phyloP scores from a whole-genome alignment of 2,888 invertebrate genomes.

The Agelastica alni region DNA sequence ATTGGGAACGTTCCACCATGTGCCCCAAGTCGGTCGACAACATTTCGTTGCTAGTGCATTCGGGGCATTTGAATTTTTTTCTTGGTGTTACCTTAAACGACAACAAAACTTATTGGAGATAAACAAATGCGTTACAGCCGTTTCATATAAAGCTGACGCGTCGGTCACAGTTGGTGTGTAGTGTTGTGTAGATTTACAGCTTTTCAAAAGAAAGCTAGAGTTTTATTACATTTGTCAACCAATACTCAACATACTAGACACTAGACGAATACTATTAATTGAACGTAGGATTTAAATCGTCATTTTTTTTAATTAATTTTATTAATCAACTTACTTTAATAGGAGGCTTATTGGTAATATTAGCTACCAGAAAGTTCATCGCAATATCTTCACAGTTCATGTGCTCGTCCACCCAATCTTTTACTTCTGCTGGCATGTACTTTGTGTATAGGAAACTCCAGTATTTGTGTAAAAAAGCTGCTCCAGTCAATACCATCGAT shows the following conservation, averaged over 20 bases:
- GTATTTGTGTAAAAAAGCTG: constrained; percentile 95
- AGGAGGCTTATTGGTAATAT: constrained; percentile 90
- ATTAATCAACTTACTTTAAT: constrained; percentile 76
- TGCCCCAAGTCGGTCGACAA: constrained; percentile 89
- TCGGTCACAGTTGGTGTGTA: no score
- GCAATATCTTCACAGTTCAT: constrained; percentile 99
- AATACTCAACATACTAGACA: no score
- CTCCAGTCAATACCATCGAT: constrained; percentile 95
- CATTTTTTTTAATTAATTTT: background rate
- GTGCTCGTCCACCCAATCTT: constrained; percentile 89
- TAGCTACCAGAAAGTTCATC: constrained; percentile 96
- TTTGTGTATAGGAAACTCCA: constrained; percentile 95
- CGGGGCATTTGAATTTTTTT: constrained; percentile 96
- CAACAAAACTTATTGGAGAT: constrained; percentile 9
- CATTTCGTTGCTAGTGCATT: constrained; percentile 93
- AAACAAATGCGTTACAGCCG: no score
- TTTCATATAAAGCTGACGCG: no score
- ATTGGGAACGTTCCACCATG: constrained; percentile 90
- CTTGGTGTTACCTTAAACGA: constrained; percentile 80
- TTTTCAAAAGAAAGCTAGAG: no score
- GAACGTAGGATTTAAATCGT: constrained; percentile 1
- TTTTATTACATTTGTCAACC: no score
- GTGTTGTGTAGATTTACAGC: no score
- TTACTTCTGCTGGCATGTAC: constrained; percentile 82
- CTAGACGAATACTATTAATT: no score